Evolutionary conservation across 2,888 invertebrate species (phyloP), one percentile per base, ranked within the genome.

Genomic region (Barypeithes pellucidus): DNA sequence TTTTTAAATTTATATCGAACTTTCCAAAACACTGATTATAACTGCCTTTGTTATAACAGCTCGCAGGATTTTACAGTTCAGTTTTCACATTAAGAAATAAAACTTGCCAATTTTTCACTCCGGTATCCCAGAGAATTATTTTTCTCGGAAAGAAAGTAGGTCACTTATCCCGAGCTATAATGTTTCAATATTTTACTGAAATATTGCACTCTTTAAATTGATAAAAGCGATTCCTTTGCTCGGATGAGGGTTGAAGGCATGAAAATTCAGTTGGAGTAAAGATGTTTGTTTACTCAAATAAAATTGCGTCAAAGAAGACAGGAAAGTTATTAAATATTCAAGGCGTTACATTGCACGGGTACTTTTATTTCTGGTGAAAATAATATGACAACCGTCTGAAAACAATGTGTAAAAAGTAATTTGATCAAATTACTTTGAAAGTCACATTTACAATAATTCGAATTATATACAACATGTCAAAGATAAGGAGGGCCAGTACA

Each of bases 31-130:
- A 57, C 33, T 57, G 54, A 33, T 18, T 33, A 9, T 57, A 33
- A 57, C 54, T 57, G 54, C 54, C 18, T 14, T 57, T 57, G 24
- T 52, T 29, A 22, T 52, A 33, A 2, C 24, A 52, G 29, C 29
- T 52, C 14, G 2, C 5, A 57, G 16, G n/a, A 33, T 33, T 16
- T 50, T 11, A 5, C 18, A 33, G 22, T 33, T 16, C 54, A 29
- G 52, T 24, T 54, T 57, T 33, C 33, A 57, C 33, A 57, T 57
- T 57, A 33, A 33, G 33, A 9, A 57, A 57, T 57, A 57, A 57
- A 57, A 57, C 54, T 57, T 33, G 54, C 16, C 54, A 33, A 57
- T 33, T 57, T 57, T 57, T 57, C 33, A 57, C 33, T 33, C 54
- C 5, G 36, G 54, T 18, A 33, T 29, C 33, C 16, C 16, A 4